These are phyloP conservation scores for Parnassius orleans DNA, from an alignment of 2,888 invertebrate genomes.

Conservation along the genomic window DNA sequence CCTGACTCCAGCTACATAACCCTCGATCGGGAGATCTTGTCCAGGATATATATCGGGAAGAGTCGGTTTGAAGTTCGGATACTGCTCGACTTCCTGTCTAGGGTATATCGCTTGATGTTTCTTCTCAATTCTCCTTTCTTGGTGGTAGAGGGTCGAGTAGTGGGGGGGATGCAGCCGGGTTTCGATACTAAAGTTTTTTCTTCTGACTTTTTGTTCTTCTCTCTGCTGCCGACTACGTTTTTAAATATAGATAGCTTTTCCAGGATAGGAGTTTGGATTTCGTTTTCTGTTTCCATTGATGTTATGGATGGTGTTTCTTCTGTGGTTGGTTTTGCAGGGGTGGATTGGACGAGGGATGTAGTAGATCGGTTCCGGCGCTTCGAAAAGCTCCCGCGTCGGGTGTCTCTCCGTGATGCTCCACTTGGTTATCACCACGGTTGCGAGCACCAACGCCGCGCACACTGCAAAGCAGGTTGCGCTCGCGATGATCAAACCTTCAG, in stretches of 20 bases:
- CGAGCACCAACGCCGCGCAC: conserved; percentile 65
- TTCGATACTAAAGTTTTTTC: conserved; percentile 48
- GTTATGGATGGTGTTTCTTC: conserved; percentile 29
- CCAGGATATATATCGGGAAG: conserved; percentile 45
- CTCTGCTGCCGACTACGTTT: conserved; percentile 53
- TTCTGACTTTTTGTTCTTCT: conserved; percentile 39
- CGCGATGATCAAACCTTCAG: conserved; percentile 69
- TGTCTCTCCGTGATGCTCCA: conserved; percentile 57
- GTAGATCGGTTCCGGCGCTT: conserved; percentile 52
- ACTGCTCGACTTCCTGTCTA: conserved; percentile 24
- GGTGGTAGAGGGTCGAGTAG: conserved; percentile 51
- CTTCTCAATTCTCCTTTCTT: conserved; percentile 63
- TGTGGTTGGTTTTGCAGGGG: conserved; percentile 28
- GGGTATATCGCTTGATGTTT: conserved; percentile 59
- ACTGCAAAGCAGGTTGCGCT: conserved; percentile 72
- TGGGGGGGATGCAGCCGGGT: conserved; percentile 63
- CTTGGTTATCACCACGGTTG: conserved; percentile 65
- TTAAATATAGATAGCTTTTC: conserved; percentile 66
- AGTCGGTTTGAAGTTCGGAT: conserved; percentile 65
- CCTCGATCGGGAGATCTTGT: conserved; percentile 42
- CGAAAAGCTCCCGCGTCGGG: conserved; percentile 45
- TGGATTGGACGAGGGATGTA: conserved; percentile 40
- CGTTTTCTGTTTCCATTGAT: conserved; percentile 46
- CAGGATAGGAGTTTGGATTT: conserved; percentile 49
- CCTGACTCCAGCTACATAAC: conserved; percentile 43